Evolutionary conservation across 2,888 invertebrate genomes (phyloP).

Genomic region (Spialia ferax): DNA sequence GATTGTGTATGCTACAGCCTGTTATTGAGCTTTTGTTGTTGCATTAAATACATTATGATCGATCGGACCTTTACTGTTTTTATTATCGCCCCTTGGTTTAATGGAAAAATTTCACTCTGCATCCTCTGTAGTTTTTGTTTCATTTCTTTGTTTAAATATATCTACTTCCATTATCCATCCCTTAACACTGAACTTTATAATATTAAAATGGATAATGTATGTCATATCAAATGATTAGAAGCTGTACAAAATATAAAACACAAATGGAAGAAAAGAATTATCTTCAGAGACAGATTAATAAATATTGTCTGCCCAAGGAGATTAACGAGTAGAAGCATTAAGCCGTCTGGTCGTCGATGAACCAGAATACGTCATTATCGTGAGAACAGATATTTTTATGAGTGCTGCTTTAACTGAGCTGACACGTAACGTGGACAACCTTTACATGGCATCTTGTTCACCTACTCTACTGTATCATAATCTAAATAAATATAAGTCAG

Average conservation of each 20-base stretch:
- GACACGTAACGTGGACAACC: background rate
- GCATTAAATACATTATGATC: background rate
- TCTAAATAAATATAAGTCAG: no score
- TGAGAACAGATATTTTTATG: background rate
- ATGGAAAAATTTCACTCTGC: background rate
- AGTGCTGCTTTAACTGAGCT: background rate
- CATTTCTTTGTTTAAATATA: no score
- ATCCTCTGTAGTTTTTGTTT: no score
- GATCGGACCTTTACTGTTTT: background rate
- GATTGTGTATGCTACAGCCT: background rate
- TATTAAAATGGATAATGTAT: no score
- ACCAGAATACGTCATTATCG: background rate
- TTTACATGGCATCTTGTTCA: background rate
- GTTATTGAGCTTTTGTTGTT: background rate
- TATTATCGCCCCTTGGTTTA: background rate
- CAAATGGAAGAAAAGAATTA: background rate
- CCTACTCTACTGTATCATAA: no score
- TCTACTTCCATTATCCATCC: no score
- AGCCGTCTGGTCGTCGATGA: background rate
- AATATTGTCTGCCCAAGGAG: background rate
- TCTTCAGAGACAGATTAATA: background rate
- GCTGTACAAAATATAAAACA: background rate
- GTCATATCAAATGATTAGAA: no score
- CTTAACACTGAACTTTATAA: no score
- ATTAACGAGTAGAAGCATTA: background rate